Conservation (phyloP, 1,140 invertebrate species). For the Archivesica marissinica region DNA sequence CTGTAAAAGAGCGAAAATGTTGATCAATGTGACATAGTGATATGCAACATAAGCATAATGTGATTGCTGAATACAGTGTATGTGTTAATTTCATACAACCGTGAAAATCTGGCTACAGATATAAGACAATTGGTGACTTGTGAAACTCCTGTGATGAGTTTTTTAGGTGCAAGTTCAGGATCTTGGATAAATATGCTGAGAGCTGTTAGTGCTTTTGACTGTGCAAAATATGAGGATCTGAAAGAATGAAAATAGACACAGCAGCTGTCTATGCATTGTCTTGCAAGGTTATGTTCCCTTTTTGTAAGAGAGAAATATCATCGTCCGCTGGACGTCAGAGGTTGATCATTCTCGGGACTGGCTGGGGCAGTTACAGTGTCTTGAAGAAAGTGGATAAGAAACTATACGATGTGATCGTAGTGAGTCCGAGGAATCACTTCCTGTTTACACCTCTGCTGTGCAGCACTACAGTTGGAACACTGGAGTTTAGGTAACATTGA, state of each 20-base stretch:
- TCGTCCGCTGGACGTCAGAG: conserved; percentile 53
- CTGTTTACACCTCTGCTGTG: conserved; percentile 82
- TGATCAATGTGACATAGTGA: no score
- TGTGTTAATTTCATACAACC: no score
- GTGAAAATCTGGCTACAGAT: no score
- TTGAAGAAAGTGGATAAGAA: conserved; percentile 81
- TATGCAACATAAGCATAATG: no score
- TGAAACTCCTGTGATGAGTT: no score
- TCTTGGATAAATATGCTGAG: no score
- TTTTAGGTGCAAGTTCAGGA: no score
- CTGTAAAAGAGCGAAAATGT: no score
- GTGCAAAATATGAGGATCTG: no score
- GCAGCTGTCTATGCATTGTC: not conserved
- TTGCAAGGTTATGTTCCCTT: not conserved
- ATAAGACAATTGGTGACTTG: no score
- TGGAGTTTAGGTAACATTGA: conserved; percentile 84
- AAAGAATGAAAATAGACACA: not conserved
- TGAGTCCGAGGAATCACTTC: conserved; percentile 83
- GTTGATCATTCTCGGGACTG: conserved; percentile 80
- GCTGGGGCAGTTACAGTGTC: conserved; percentile 84
- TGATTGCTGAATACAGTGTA: no score
- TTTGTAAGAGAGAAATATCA: not conserved
- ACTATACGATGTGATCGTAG: conserved; percentile 81
- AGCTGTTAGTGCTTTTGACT: no score
- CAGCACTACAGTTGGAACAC: conserved; percentile 83